Evolutionary conservation across 2,888 invertebrate species (phyloP).

Genomic region (Adelphocoris suturalis): DNA sequence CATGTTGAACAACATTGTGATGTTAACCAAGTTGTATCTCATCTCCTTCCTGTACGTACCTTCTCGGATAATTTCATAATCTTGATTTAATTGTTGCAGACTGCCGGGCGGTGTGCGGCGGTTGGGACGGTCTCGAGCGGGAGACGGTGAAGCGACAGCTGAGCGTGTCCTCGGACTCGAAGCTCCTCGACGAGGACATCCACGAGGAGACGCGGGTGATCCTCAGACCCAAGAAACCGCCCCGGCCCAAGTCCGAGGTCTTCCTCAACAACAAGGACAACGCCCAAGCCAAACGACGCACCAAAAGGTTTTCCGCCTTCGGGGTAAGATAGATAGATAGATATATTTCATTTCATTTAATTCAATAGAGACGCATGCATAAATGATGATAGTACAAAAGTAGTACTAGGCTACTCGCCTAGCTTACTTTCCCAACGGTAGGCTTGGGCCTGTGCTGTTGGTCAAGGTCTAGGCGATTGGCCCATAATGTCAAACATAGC

Average conservation of each 20-base stretch:
- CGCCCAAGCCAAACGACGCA: conserved; percentile 81
- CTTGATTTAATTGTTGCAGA: conserved; percentile 77
- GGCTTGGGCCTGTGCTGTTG: too few relatives aligned
- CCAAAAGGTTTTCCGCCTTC: conserved; percentile 97
- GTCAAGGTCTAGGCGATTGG: too few relatives aligned
- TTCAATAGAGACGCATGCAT: too few relatives aligned
- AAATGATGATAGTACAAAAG: too few relatives aligned
- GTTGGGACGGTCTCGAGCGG: conserved; percentile 84
- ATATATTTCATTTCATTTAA: too few relatives aligned
- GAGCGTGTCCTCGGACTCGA: conserved; percentile 95
- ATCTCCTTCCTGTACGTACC: too few relatives aligned
- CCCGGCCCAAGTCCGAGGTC: conserved; percentile 97
- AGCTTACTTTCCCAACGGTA: too few relatives aligned
- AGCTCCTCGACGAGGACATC: conserved; percentile 93
- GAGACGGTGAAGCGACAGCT: conserved; percentile 93
- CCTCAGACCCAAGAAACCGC: conserved; percentile 93
- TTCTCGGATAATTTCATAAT: too few relatives aligned
- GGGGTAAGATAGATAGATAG: conserved; percentile 86
- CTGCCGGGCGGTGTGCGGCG: conserved; percentile 73
- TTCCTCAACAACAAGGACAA: conserved; percentile 90
- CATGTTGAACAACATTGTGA: too few relatives aligned
- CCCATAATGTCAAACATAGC: too few relatives aligned
- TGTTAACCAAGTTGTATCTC: too few relatives aligned
- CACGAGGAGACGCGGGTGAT: conserved; percentile 93
- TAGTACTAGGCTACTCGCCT: too few relatives aligned